Evolutionary conservation across 92 coral and sea anemone species (phyloP).

Genomic region (Porites divaricata): DNA sequence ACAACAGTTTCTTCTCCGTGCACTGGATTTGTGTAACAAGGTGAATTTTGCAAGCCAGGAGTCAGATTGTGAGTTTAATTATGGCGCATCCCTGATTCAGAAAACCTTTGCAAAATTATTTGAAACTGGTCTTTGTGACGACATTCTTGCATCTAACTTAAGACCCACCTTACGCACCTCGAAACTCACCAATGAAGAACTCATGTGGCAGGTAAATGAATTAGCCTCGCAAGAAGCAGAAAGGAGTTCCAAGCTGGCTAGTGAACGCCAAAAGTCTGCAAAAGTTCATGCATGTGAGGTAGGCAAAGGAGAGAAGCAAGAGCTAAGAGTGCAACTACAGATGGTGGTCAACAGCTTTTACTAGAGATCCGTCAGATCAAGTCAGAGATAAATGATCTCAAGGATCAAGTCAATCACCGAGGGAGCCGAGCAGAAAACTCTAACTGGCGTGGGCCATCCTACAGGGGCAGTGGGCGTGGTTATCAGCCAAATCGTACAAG

Average conservation of each 20-base stretch:
- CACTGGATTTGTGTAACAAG: too few species aligned
- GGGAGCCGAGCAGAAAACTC: slow-evolving; percentile 6
- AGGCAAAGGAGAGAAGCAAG: not conserved
- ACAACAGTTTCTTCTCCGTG: too few species aligned
- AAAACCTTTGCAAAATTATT: too few species aligned
- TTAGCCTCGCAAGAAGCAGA: slow-evolving; percentile 66
- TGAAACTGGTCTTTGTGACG: too few species aligned
- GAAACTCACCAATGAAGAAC: slow-evolving; percentile 49
- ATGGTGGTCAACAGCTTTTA: slow-evolving; percentile 43
- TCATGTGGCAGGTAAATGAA: slow-evolving; percentile 67
- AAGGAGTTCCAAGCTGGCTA: slow-evolving; percentile 51
- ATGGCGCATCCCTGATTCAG: too few species aligned
- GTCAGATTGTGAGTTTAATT: too few species aligned
- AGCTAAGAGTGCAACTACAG: slow-evolving; percentile 10
- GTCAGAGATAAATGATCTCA: slow-evolving; percentile 44
- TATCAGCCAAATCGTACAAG: too few species aligned
- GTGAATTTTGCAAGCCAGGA: too few species aligned
- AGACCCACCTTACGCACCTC: too few species aligned
- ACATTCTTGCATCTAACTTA: too few species aligned
- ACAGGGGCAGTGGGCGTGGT: slow-evolving; percentile 22
- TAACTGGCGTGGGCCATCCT: not conserved
- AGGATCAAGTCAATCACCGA: slow-evolving; percentile 37
- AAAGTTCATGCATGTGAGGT: slow-evolving; percentile 39
- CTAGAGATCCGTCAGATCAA: slow-evolving; percentile 53
- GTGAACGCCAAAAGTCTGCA: slow-evolving; percentile 29